Percentiles rank a stretch among this genome's conserved stretches.
phyloP scores from a whole-genome alignment of 2,888 invertebrate species.

The Drosophila parthenogenetica region DNA sequence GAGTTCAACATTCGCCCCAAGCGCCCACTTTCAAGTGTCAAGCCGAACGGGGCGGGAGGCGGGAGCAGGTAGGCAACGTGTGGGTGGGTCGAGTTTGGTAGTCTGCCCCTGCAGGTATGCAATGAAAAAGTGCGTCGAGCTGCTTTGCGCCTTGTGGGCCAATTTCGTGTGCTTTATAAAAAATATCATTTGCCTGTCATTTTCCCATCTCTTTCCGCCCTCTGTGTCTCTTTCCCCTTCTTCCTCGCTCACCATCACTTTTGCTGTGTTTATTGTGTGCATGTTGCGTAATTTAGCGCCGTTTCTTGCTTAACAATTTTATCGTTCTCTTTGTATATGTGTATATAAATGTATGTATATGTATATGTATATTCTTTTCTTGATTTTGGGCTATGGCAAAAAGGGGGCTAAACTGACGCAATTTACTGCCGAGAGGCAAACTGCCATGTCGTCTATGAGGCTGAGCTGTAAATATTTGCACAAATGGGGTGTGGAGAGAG shows the following conservation, averaged over 20 bases:
- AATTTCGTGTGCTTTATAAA: conserved; percentile 35
- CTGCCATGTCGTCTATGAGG: conserved; percentile 28
- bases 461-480: conserved; percentile 61
- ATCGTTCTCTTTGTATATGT: conserved; percentile 43
- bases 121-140: conserved; percentile 63
- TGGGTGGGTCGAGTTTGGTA: background rate
- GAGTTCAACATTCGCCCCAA: conserved; percentile 67
- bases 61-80: background rate
- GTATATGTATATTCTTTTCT: conserved; percentile 29
- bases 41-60: conserved; percentile 21
- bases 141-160: conserved; percentile 19
- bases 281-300: conserved; percentile 70
- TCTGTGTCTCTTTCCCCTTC: background rate
- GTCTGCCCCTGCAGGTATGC: conserved; percentile 73
- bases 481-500: conserved; percentile 24
- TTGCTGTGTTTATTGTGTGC: conserved; percentile 40
- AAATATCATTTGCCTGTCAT: conserved; percentile 57
- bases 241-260: background rate
- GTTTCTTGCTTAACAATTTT: conserved; percentile 74
- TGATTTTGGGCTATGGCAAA: background rate
- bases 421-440: conserved; percentile 57
- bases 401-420: conserved; percentile 35
- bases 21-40: conserved; percentile 54
- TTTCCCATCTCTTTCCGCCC: conserved; percentile 7
- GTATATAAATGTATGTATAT: background rate